A percentile compares a stretch with the other conserved stretches of the same genome.
These are phyloP conservation scores for Hoplodrina blanda DNA, from an alignment of 2,888 invertebrate species.

Conservation along the genomic window DNA sequence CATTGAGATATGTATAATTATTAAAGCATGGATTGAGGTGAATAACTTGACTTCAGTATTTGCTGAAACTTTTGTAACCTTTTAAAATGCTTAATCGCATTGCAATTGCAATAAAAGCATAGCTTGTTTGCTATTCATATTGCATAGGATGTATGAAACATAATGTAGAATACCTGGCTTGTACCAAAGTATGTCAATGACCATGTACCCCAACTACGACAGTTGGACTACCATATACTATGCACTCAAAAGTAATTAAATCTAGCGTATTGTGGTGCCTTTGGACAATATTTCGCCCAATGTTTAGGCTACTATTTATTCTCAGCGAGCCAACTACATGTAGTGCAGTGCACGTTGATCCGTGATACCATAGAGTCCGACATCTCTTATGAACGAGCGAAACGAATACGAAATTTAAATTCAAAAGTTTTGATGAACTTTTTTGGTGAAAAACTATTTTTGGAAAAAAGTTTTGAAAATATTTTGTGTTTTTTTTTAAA, in stretches of 20 bases:
- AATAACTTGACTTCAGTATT: background rate
- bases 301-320: constrained; percentile 71
- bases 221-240: constrained; percentile 6
- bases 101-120: constrained; percentile 17
- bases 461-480: background rate
- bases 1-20: background rate
- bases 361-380: constrained; percentile 58
- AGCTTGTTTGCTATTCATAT: constrained; percentile 20
- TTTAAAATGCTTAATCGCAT: constrained; percentile 18
- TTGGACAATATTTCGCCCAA: constrained; percentile 57
- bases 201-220: constrained; percentile 18
- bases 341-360: constrained; percentile 74
- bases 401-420: constrained; percentile 41
- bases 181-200: background rate
- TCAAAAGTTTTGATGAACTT: constrained; percentile 1
- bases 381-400: constrained; percentile 32
- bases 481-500: constrained; percentile 4
- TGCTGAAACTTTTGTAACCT: constrained; percentile 13
- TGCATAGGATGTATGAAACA: constrained; percentile 3
- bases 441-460: background rate
- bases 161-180: background rate
- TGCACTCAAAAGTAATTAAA: constrained; percentile 51
- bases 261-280: constrained; percentile 39
- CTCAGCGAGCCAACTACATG: constrained; percentile 66
- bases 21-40: background rate